Base-by-base conservation (phyloP, 1,140 invertebrate genomes). In the Drosophila aff. region DNA sequence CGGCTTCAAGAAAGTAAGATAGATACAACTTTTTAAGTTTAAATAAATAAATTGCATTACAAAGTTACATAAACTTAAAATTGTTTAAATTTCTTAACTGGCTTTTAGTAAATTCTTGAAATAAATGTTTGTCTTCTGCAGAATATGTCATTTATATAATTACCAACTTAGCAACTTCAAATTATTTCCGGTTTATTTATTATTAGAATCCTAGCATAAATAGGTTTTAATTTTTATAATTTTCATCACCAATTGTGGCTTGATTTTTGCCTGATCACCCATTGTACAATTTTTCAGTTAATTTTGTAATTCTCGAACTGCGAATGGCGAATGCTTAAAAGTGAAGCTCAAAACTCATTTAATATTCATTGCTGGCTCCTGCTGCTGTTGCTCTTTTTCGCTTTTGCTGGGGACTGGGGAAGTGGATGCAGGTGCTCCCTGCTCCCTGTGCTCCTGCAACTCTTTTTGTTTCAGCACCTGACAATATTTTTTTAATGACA, bases 401-500 rank as follows among this genome's bases (percentile, higher is more conserved):
- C 28, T 21, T 43, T n/a, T 21, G 18, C 28, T 36, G 13, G 23
- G 44, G 44, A 4, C 1, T 8, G 23, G 44, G 31, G 40, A 36
- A 11, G 58, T 23, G 15, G 18, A 60, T 41, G 75, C 84, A 89
- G 83, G 84, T 87, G 73, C 73, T 74, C 43, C 26, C 36, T 6
- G 26, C 16, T 28, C 26, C 36, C 16, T 23, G 44, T 31, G 46
- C 72, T 77, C 73, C 23, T 58, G 73, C 68, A 71, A 68, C 26
- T n/a, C 80, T 82, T 82, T 87, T 87, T 87, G 76, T 87, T 78
- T 66, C 65, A 67, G 73, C 72, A 82, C 83, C 71, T 84, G 85
- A 82, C 85, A 90, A 90, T 90, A 85, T 85, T 90, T 72, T 90
- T 90, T 89, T 89, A 89, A 89, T 90, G 81, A 67, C 66, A 8